phyloP scores from a whole-genome alignment of 2,888 invertebrate species.

The Netelia virgata region DNA sequence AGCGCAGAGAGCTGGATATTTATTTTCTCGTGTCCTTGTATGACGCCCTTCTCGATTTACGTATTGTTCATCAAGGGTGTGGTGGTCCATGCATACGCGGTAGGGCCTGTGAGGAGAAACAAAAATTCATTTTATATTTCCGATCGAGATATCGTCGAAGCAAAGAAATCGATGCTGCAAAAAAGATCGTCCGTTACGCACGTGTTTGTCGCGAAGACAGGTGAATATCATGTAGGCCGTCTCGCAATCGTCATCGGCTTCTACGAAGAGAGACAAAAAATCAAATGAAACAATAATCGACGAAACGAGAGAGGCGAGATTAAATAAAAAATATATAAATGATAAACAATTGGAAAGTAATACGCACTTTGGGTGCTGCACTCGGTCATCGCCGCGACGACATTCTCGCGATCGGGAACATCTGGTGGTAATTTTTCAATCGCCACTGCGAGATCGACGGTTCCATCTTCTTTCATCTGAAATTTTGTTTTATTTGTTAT shows the following conservation, averaged over 20 bases:
- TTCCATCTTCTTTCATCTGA: conserved; percentile 66
- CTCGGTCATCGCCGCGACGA: conserved; percentile 33
- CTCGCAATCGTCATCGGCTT: conserved; percentile 67
- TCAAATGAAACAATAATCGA: background rate
- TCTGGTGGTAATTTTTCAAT: conserved; percentile 40
- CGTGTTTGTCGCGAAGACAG: conserved; percentile 63
- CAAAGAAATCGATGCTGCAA: background rate
- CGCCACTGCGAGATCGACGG: conserved; percentile 47
- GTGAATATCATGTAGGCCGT: conserved; percentile 49
- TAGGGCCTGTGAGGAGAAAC: background rate
- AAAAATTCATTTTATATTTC: background rate
- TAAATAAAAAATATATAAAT: background rate
- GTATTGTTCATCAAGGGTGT: background rate
- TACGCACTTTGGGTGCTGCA: conserved; percentile 60
- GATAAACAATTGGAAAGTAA: conserved; percentile 1
- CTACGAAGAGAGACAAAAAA: conserved; percentile 38
- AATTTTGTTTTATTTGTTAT: background rate
- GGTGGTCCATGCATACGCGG: background rate
- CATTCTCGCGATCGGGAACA: conserved; percentile 50
- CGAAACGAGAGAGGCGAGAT: no score
- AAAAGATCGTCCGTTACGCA: conserved; percentile 28
- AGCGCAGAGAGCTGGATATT: background rate
- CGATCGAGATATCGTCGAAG: background rate
- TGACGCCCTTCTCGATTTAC: background rate
- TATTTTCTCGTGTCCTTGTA: background rate